Evolutionary conservation across 2,888 invertebrate genomes (phyloP), one percentile per base, ranked within the genome.

Genomic region (Dendrolimus houi): DNA sequence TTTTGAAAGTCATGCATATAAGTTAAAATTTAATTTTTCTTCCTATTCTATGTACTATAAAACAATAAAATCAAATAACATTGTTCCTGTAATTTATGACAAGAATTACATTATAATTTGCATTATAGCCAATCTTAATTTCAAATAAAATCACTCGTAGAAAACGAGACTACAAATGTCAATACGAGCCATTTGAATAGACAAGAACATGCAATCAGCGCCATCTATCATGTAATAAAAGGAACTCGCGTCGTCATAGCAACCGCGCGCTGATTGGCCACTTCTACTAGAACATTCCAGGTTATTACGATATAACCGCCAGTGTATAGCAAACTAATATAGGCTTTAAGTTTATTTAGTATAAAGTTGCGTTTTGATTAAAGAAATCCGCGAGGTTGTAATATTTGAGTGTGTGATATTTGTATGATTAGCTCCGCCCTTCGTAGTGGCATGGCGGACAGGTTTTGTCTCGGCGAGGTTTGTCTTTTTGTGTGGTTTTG

Each of bases 241-340:
- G 60, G 65, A 78, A 74, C 74, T 62, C 62, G 55, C 78, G 88
- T 87, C 71, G 79, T 77, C 74, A 86, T 86, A 77, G 84, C 76
- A 82, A 90, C 89, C 78, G 77, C 66, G 69, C 81, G 76, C 83
- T 87, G 83, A 88, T 88, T 87, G 87, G 88, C 87, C 83, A 83
- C 86, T 85, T 84, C 77, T 70, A 59, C 63, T 56, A 60, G 58
- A 62, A 62, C 60, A 59, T 59, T 60, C 60, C 72, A 62, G 59
- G 58, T 57, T 71, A 64, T 64, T 83, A 78, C 67, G 76, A 57
- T 64, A 64, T 72, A 84, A 83, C 76, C 68, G 62, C 69, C 74
- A 60, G 59, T 54, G 59, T 57, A 56, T 56, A 59, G 65, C 68
- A 75, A 72, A 77, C 68, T 64, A 83, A 77, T 77, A 69, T 76